Base-by-base conservation (phyloP, 1,140 invertebrate species). In the Drosophila simulans region DNA sequence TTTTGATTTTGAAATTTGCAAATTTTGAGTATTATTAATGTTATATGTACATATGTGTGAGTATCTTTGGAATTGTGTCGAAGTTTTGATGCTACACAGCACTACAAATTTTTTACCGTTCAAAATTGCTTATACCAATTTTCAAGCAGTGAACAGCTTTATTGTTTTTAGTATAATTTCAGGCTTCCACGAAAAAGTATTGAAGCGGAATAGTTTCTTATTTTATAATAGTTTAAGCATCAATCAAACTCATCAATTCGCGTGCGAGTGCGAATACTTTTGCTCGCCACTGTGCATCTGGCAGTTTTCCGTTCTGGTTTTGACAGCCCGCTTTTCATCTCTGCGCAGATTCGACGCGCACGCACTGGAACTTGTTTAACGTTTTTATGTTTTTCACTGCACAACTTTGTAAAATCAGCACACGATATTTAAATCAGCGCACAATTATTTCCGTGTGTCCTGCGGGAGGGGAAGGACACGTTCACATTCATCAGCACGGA, bases 311-410 rank as follows among this genome's bases (percentile, higher is more conserved):
- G 10, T 65, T 43, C 13, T 68, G 64, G 4, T 65, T 43, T 12
- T 68, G 64, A 68, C 64, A 68, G 64, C 37, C 60, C 64, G 60
- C 60, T 65, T 68, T 49, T 34, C 59, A 65, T 65, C 59, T 42
- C 55, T 72, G 68, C 69, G 69, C 68, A 72, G 55, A 72, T 54
- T 46, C 34, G 20, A 46, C 71, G 72, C 72, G 46, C 48, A 72
- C 70, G 68, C 72, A 58, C 72, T 58, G 54, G 54, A 42, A 40
- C 53, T 76, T 76, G 72, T 76, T 76, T 66, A 76, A 76, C 71
- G 71, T 76, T 76, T 75, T 66, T 76, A 75, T 76, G 72, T 76
- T 76, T 76, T 76, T 76, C 72, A 66, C 72, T 76, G 72, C 72
- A 76, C 72, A 53, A 56, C 34, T 53, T 66, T 66, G 40, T 76